Base-by-base conservation (phyloP, 1,140 invertebrate genomes). In the Calycopis cecrops region DNA sequence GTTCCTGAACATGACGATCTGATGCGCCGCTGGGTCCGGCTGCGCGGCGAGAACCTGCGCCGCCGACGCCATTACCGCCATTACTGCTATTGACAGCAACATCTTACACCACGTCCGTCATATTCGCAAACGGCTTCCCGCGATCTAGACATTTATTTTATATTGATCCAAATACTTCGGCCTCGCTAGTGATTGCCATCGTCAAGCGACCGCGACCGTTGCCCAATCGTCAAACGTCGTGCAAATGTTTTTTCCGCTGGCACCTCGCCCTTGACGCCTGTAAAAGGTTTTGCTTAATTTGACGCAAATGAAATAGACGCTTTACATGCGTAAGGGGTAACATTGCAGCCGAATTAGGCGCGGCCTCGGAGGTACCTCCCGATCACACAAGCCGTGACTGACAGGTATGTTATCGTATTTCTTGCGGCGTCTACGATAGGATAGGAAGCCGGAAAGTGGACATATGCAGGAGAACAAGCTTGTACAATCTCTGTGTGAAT, bases 1-100 rank as follows among this genome's bases (percentile, higher is more conserved):
- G 35, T 76, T 50, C 42, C 76, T 76, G 10, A 76, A 78, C 48
- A 58, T 51, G 8, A 76, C 50, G 10, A 76, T 73, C 53, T 73
- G 75, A 14, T 72, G 60, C 8, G 65, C 64, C 0, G 65, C 67
- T 1, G 73, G 71, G 50, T 78, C 75, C 35, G 59, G 60, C 35
- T 59, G 57, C 14, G 57, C 47, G 3, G 59, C 60, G 1, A 53
- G 64, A 4, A 53, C 59, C 18, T 38, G 52, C 9, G 35, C 44
- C 10, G 18, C 53, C 11, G 60, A 1, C 6, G 62, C 21, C 35
- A 55, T 16, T 10, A 60, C 8, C 7, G 63, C 11, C 6, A 62
- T 3, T 40, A 66, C 8, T 42, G 58, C 6, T 40, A 66, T 10
- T 42, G 58, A 56, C 52, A 61, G 57, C 35, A 57, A 42, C 63